Conservation (phyloP, 1,140 invertebrate genomes). For the Teleogryllus occipitalis region DNA sequence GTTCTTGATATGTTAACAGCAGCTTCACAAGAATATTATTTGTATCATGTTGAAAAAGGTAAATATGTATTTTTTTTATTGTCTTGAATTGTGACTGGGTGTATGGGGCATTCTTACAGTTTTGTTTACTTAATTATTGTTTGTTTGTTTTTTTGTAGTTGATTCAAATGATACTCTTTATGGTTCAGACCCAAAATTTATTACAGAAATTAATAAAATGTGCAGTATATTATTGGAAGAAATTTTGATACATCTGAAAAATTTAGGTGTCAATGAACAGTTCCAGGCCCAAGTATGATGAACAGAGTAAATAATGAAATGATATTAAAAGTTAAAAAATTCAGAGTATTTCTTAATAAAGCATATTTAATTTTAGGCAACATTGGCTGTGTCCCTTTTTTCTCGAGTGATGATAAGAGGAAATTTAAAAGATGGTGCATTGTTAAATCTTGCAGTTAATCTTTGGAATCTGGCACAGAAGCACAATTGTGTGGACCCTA, state of each 20-base stretch:
- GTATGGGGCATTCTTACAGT: too few relatives aligned
- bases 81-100: too few relatives aligned
- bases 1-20: constrained; percentile 66
- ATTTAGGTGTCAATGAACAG: constrained; percentile 48
- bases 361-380: constrained; percentile 35
- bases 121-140: constrained; percentile 16
- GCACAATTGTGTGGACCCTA: constrained; percentile 43
- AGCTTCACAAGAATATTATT: constrained; percentile 66
- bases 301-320: background rate
- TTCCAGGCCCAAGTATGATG: constrained; percentile 45
- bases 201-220: constrained; percentile 70
- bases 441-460: constrained; percentile 60
- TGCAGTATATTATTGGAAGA: constrained; percentile 68
- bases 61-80: constrained; percentile 23
- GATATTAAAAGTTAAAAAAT: background rate
- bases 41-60: constrained; percentile 76
- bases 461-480: constrained; percentile 70
- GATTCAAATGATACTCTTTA: constrained; percentile 92
- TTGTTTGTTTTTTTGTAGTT: constrained; percentile 47
- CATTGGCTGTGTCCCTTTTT: constrained; percentile 64
- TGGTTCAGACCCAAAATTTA: constrained; percentile 78
- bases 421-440: constrained; percentile 50
- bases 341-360: constrained; percentile 8
- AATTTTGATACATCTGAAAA: constrained; percentile 63
- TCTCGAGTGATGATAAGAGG: constrained; percentile 59